Percentiles rank a stretch among this genome's conserved stretches.
These are phyloP conservation scores for Aurelia coerulea DNA, from an alignment of 30 jellyfish, hydroid and myxozoan species.

Conservation along the genomic window DNA sequence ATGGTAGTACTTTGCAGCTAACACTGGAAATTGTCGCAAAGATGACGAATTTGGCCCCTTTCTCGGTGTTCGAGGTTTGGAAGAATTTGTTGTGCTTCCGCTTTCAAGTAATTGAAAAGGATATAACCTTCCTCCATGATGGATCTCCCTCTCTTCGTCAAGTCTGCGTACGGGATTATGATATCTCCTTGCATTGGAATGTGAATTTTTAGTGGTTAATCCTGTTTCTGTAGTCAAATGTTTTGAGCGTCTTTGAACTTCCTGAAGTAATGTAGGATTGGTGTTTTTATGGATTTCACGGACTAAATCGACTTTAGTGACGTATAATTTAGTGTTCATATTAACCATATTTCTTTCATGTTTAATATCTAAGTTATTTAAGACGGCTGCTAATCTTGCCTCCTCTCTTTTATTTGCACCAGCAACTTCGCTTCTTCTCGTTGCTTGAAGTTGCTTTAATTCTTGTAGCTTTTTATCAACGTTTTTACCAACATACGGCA, in stretches of 20 bases:
- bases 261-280: conserved; percentile 6
- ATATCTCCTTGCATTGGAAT: neutral
- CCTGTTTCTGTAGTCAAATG: neutral
- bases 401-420: conserved; percentile 70
- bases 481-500: conserved; percentile 46
- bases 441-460: conserved; percentile 51
- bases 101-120: conserved; percentile 54
- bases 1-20: conserved; percentile 62
- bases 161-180: neutral
- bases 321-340: conserved; percentile 52
- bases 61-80: neutral
- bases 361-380: conserved; percentile 38
- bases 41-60: conserved; percentile 19
- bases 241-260: conserved; percentile 19
- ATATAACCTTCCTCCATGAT: conserved; percentile 17
- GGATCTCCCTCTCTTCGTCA: neutral
- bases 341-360: conserved; percentile 47
- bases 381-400: conserved; percentile 33
- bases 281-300: conserved; percentile 20
- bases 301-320: conserved; percentile 27
- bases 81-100: neutral
- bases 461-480: conserved; percentile 34
- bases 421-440: conserved; percentile 56
- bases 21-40: conserved; percentile 48
- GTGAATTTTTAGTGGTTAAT: neutral